phyloP scores from a whole-genome alignment of 2,113 vertebrate species.

The Anoura caudifer region DNA sequence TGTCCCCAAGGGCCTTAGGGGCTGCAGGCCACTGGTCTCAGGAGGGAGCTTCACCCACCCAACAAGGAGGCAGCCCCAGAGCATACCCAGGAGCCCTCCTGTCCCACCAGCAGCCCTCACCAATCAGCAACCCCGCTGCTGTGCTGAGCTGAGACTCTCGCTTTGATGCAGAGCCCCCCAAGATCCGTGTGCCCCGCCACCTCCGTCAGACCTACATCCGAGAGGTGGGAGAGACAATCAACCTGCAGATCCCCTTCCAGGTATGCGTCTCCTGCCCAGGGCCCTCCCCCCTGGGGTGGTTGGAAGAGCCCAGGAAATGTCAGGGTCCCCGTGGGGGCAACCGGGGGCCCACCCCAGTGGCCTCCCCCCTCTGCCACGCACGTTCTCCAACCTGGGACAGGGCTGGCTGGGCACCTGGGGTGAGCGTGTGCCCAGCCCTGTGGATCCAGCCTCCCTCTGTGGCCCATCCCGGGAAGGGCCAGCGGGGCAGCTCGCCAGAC shows the following conservation, averaged over 20 bases:
- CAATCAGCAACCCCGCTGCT: background rate
- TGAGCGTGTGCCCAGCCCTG: too few relatives aligned
- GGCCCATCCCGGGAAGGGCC: background rate
- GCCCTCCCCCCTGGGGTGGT: background rate
- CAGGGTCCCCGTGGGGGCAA: background rate
- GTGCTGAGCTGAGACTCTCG: background rate
- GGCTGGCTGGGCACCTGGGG: background rate
- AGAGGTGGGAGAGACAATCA: conserved; percentile 88
- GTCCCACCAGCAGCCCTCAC: too few relatives aligned
- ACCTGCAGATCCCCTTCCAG: conserved; percentile 92
- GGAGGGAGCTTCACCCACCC: background rate
- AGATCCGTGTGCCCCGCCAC: conserved; percentile 89
- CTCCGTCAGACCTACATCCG: conserved; percentile 85
- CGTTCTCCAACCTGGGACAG: background rate
- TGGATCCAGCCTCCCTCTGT: background rate
- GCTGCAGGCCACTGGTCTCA: background rate
- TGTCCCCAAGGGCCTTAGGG: background rate
- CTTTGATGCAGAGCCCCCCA: conserved; percentile 86
- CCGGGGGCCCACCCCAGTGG: background rate
- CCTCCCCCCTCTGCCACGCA: background rate
- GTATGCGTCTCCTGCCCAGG: conserved; percentile 70
- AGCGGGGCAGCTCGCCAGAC: background rate
- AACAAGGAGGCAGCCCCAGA: background rate
- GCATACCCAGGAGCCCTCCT: background rate
- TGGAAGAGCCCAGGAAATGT: too few relatives aligned